Percentiles rank a stretch among this genome's conserved stretches.
These are phyloP conservation scores for Epicauta chinensis DNA, from an alignment of 1,140 invertebrate genomes.

Conservation along the genomic window DNA sequence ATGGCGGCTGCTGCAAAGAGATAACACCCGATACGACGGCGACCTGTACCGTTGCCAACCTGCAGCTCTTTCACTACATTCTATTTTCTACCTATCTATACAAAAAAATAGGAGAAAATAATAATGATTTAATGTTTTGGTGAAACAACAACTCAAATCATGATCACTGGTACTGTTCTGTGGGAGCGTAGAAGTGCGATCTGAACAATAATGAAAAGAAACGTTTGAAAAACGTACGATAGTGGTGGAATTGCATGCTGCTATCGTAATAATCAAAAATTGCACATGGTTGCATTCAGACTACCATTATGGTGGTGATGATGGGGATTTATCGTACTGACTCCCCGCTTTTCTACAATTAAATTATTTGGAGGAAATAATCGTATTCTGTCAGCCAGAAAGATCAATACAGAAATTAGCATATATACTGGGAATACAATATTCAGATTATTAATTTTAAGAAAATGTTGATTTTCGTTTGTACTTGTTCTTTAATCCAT, in stretches of 20 bases:
- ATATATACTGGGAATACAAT: too few species aligned
- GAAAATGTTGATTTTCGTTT: too few species aligned
- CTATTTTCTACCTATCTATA: neutral
- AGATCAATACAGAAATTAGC: too few species aligned
- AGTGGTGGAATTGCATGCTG: conserved; percentile 9
- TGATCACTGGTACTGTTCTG: neutral
- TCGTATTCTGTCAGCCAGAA: too few species aligned
- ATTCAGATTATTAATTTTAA: too few species aligned
- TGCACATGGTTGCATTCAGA: conserved; percentile 18
- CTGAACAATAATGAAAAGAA: conserved; percentile 10
- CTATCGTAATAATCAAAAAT: conserved; percentile 18
- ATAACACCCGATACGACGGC: conserved; percentile 36
- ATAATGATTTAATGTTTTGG: neutral
- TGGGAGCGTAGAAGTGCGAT: conserved; percentile 9
- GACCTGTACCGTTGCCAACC: conserved; percentile 28
- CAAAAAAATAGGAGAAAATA: neutral
- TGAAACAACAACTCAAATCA: neutral
- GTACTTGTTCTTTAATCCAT: too few species aligned
- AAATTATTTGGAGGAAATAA: too few species aligned
- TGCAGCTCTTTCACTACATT: conserved; percentile 15
- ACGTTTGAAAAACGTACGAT: conserved; percentile 12
- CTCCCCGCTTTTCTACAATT: too few species aligned
- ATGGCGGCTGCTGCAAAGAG: conserved; percentile 37
- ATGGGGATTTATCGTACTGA: too few species aligned
- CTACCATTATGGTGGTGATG: too few species aligned